Evolutionary conservation across 2,888 invertebrate genomes (phyloP).

Genomic region (Zaprionus bogoriensis): DNA sequence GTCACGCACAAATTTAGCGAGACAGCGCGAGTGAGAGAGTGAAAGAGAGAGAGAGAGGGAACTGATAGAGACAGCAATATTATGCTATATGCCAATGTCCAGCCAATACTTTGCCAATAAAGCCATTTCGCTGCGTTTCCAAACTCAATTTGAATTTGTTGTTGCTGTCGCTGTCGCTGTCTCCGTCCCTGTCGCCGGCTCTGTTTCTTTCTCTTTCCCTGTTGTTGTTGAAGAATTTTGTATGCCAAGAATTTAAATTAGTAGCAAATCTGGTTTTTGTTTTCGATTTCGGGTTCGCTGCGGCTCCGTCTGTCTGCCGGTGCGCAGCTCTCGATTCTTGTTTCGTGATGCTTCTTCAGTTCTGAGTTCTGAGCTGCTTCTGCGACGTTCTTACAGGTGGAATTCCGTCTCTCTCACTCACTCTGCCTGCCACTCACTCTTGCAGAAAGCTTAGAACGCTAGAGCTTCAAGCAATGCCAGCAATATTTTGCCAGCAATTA

Average conservation of each 20-base stretch:
- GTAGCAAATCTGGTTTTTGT: conserved; percentile 74
- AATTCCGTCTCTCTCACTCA: conserved; percentile 44
- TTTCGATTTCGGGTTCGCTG: conserved; percentile 61
- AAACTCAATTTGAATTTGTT: conserved; percentile 62
- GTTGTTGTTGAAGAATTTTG: conserved; percentile 56
- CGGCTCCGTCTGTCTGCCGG: conserved; percentile 25
- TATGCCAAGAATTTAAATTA: conserved; percentile 78
- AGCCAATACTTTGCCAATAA: conserved; percentile 71
- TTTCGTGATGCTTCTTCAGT: conserved; percentile 39
- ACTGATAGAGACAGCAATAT: conserved; percentile 7
- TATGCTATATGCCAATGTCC: not conserved
- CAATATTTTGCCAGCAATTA: no score
- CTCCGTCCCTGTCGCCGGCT: not conserved
- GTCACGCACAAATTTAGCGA: conserved; percentile 36
- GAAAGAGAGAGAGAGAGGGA: not conserved
- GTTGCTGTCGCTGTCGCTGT: conserved; percentile 12
- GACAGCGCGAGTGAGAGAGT: not conserved
- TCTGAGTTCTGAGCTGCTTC: conserved; percentile 39
- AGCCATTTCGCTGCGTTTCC: conserved; percentile 67
- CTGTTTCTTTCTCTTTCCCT: conserved; percentile 9
- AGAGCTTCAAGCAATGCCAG: no score
- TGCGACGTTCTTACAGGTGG: conserved; percentile 74
- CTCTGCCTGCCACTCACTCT: no score
- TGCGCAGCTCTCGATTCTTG: conserved; percentile 44
- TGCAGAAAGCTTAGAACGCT: no score